Evolutionary conservation across 2,113 vertebrate genomes (phyloP).

Genomic region (Xiphias gladius): DNA sequence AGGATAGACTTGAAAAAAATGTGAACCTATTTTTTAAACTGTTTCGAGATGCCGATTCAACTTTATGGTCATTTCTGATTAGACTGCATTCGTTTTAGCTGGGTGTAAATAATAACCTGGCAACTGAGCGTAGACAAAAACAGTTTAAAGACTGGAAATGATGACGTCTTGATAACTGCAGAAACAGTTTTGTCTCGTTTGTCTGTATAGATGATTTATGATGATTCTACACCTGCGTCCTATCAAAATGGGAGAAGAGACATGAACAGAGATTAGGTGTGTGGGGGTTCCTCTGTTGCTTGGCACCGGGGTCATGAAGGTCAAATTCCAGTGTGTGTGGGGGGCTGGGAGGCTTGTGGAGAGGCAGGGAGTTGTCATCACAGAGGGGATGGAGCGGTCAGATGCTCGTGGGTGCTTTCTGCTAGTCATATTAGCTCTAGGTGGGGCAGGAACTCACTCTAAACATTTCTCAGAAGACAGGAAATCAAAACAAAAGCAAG

Average conservation of each 20-base stretch:
- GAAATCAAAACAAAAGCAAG: conserved; percentile 79
- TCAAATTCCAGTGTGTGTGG: conserved; percentile 79
- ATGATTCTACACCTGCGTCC: conserved; percentile 32
- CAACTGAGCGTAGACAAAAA: not conserved
- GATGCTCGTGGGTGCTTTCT: conserved; percentile 62
- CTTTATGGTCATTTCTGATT: not conserved
- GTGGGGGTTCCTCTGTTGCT: conserved; percentile 53
- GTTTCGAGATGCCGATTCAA: no score
- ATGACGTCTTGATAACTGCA: conserved; percentile 33
- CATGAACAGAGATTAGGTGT: conserved; percentile 49
- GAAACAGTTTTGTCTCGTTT: conserved; percentile 51
- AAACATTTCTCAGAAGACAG: conserved; percentile 75
- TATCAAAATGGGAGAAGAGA: conserved; percentile 55
- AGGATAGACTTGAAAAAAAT: no score
- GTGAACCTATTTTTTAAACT: not conserved
- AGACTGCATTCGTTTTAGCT: not conserved
- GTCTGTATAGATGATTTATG: conserved; percentile 44
- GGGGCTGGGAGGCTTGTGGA: conserved; percentile 58
- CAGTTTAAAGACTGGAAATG: conserved; percentile 22
- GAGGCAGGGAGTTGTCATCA: conserved; percentile 71
- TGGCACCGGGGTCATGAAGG: conserved; percentile 66
- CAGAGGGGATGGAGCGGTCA: conserved; percentile 50
- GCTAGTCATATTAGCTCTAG: conserved; percentile 61
- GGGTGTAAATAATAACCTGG: not conserved
- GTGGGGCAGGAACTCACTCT: conserved; percentile 78